Evolutionary conservation across 2,888 invertebrate species (phyloP), one percentile per base, ranked within the genome.

Genomic region (Dicyrtomina minuta): DNA sequence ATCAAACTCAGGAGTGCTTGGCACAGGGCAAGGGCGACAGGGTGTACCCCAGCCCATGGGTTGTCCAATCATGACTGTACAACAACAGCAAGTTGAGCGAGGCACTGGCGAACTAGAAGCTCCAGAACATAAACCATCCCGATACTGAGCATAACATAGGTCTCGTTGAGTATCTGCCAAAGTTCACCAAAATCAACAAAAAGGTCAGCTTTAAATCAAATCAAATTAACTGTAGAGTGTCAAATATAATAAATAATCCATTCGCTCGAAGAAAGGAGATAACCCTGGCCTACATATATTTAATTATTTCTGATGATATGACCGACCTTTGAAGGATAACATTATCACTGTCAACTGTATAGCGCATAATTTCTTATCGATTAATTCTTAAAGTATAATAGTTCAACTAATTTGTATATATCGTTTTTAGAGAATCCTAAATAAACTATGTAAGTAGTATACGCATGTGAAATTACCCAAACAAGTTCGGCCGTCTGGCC

Each of bases 41-140:
- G 86, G 87, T 1, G 86, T 89, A 1, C 93, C 93, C 92, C 92
- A 93, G 10, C 90, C 92, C 83, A 90, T 85, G 12, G 87, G 85
- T 75, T 88, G 85, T 0, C 89, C 89, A 76, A 86, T 79, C 46
- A 87, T 84, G 12, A 87, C 84, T 0, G 87, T 87, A 77, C 90
- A 90, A 81, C 93, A 93, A 80, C 93, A 93, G 78, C 93, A 93
- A 79, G 89, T 89, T 0, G 92, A 92, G 80, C 90, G 88, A 0
- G 92, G 91, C n/a, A 92, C 90, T 0, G 91, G 88, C 12, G 86
- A 86, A 2, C 87, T 85, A 0, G 90, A 89, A 0, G 92, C 91
- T 73, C 89, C 89, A 66, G 88, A 86, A 80, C 93, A 93, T 70
- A 89, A 87, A 0, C 90, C 92, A 73, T 90, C 89, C 79, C 87